Evolutionary conservation across 2,888 invertebrate genomes (phyloP).

Genomic region (Nesidiocoris tenuis): DNA sequence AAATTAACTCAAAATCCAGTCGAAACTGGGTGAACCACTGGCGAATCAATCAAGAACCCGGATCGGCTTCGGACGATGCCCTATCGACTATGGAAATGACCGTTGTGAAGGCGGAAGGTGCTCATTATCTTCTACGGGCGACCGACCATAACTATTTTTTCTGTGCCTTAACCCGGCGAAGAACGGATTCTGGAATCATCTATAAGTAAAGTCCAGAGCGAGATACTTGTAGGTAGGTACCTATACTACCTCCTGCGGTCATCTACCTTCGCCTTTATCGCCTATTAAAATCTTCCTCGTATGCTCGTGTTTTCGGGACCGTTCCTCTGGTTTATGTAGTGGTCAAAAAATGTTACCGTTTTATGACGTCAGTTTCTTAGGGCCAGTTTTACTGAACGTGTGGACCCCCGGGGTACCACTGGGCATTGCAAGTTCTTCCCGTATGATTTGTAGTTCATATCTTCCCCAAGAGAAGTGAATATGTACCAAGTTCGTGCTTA

Average conservation of each 20-base stretch:
- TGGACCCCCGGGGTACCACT: not conserved
- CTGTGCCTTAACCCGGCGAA: not conserved
- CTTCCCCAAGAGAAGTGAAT: not conserved
- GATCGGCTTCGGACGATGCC: too few species aligned
- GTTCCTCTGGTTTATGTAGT: not conserved
- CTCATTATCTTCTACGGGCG: not conserved
- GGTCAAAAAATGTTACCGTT: not conserved
- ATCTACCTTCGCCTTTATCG: not conserved
- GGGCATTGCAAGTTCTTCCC: not conserved
- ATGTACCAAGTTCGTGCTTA: too few species aligned
- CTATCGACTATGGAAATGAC: not conserved
- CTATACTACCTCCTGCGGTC: not conserved
- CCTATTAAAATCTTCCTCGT: not conserved
- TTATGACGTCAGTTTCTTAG: not conserved
- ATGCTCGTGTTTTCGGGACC: not conserved
- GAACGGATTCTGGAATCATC: not conserved
- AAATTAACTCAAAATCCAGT: too few species aligned
- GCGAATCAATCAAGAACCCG: too few species aligned
- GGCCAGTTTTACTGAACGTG: too few species aligned
- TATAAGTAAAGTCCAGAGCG: not conserved
- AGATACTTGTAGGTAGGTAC: not conserved
- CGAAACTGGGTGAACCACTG: too few species aligned
- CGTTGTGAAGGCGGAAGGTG: not conserved
- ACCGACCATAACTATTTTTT: not conserved
- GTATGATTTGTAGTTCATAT: not conserved